Evolutionary conservation across 2,113 vertebrate species (phyloP), one percentile per base, ranked within the genome.

Genomic region (Forbesichthys papilliferus): DNA sequence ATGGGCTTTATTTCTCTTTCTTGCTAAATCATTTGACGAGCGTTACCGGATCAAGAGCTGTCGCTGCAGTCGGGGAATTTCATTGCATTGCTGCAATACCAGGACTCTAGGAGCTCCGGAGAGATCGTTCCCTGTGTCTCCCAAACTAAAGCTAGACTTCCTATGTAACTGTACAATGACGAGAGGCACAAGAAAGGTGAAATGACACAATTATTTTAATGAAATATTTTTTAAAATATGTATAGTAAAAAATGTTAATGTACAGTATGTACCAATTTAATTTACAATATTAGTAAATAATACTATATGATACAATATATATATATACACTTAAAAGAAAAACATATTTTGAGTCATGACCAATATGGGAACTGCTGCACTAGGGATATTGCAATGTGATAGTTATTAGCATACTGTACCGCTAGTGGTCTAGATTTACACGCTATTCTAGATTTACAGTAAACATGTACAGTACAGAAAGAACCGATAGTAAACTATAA

Each of bases 241-340:
- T 42, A 42, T 42, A 42, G 36, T 42, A 6, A 42, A 42, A 42
- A 42, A 27, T 27, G 27, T 27, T 27, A 27, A 27, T 27, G 20
- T 20, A 20, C 20, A 20, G 27, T 27, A 27, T 27, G 27, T 49
- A 10, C 8, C 8, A 49, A 1, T 49, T 10, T 3, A 3, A 49
- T 49, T 49, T 10, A 49, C 12, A 49, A 49, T 49, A 10, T 9
- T 49, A 49, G 9, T 3, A 10, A 10, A 49, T 49, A 49, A 49
- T 49, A 27, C 48, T 49, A 49, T 49, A 9, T 49, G 2, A 27
- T 27, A 27, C 27, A 27, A 27, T 49, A 49, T 49, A 9, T 49
- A 49, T 49, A 9, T 49, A 49, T 49, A 9, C 3, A 49, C 16
- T 16, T 16, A 16, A 46, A 87, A 82, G 80, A 52, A 18, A 64